phyloP scores from a whole-genome alignment of 2,888 invertebrate species.

The Sepiola atlantica region DNA sequence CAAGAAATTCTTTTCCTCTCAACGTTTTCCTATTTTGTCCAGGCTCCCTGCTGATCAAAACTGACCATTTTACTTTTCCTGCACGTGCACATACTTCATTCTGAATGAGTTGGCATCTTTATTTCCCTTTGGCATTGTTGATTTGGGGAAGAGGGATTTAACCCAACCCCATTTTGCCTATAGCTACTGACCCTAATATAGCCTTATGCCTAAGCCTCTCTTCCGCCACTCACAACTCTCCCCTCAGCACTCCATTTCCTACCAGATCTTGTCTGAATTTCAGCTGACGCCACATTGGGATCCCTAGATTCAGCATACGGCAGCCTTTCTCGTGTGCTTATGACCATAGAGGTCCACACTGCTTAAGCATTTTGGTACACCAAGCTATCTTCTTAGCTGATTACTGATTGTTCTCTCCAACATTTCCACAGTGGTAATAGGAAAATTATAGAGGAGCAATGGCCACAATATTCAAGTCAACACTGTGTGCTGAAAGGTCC shows the following conservation, averaged over 20 bases:
- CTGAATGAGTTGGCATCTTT: no score
- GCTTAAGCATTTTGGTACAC: no score
- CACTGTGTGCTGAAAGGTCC: background rate
- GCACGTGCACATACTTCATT: no score
- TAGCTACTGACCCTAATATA: background rate
- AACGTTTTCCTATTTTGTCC: background rate
- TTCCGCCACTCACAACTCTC: background rate
- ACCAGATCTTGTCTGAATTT: no score
- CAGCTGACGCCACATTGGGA: background rate
- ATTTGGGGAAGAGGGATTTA: no score
- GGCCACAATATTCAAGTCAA: background rate
- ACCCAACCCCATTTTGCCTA: no score
- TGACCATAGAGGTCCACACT: background rate
- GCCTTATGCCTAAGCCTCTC: background rate
- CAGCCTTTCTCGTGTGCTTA: background rate
- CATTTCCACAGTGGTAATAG: no score
- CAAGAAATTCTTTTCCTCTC: background rate
- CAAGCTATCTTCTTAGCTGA: background rate
- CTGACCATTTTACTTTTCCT: no score
- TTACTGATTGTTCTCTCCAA: background rate
- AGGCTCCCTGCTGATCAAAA: background rate
- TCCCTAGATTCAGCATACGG: background rate
- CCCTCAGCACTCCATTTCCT: no score
- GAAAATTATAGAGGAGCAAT: no score
- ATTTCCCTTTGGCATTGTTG: no score